A percentile compares a stretch with the other conserved stretches of the same genome.
Evolutionary conservation across 2,888 invertebrate genomes (phyloP).

Genomic region (Pollenia angustigena): DNA sequence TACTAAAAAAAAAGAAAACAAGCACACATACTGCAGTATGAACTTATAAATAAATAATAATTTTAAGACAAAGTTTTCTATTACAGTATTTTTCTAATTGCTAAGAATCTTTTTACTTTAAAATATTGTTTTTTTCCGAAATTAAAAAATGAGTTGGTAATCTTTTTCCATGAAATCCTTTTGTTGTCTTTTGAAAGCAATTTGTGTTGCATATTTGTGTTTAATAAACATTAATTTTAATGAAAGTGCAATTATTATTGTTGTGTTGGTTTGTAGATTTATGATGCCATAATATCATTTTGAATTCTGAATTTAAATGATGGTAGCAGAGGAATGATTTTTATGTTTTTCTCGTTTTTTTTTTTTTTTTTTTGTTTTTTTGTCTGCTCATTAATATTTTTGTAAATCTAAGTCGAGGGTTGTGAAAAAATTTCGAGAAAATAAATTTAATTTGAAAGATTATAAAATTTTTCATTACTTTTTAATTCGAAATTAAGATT

Average conservation of each 20-base stretch:
- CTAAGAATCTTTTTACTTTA: too few species aligned
- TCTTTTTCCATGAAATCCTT: too few species aligned
- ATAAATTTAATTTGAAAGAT: background rate
- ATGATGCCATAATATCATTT: background rate
- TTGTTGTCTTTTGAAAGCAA: too few species aligned
- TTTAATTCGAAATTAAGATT: too few species aligned
- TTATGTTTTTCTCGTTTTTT: background rate
- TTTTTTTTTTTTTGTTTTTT: background rate
- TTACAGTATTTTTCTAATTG: too few species aligned
- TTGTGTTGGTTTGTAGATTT: background rate
- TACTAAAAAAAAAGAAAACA: too few species aligned
- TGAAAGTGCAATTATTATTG: conserved; percentile 29
- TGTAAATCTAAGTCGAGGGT: background rate
- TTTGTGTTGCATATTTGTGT: background rate
- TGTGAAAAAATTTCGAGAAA: background rate
- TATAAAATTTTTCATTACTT: too few species aligned
- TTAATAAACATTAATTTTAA: conserved; percentile 33
- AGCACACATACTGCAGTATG: too few species aligned
- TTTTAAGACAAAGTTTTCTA: too few species aligned
- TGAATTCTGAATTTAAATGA: background rate
- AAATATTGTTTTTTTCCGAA: too few species aligned
- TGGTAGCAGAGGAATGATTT: background rate
- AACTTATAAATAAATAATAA: too few species aligned
- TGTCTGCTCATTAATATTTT: background rate
- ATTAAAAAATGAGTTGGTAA: too few species aligned